phyloP scores from a whole-genome alignment of 2,888 invertebrate genomes.

The Liposcelis brunnea region DNA sequence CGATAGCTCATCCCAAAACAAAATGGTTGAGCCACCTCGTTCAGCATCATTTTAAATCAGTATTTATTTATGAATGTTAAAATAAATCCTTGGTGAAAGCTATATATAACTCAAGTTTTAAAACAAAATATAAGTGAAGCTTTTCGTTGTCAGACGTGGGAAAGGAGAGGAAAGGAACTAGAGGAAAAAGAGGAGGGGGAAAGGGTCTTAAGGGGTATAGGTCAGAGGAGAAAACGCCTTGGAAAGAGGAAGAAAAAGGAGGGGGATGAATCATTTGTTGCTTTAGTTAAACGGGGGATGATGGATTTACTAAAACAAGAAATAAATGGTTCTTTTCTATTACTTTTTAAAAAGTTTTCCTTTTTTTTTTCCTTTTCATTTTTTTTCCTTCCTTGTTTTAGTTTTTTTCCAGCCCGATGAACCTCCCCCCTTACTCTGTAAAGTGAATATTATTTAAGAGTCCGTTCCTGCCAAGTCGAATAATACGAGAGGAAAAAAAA shows the following conservation, averaged over 20 bases:
- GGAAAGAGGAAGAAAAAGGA: too few relatives aligned
- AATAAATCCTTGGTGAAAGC: background rate
- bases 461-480: too few relatives aligned
- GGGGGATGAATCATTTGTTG: too few relatives aligned
- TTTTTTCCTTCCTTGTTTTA: slow-evolving; percentile 4
- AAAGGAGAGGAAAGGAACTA: too few relatives aligned
- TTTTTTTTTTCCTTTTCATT: slow-evolving; percentile 2
- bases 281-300: too few relatives aligned
- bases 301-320: background rate
- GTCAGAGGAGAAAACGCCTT: too few relatives aligned
- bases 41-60: background rate
- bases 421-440: background rate
- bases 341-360: slow-evolving; percentile 2
- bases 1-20: background rate
- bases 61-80: slow-evolving; percentile 1
- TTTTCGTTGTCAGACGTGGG: too few relatives aligned
- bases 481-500: too few relatives aligned
- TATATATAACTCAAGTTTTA: background rate
- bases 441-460: background rate
- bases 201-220: too few relatives aligned
- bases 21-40: background rate
- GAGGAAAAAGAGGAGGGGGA: too few relatives aligned
- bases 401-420: background rate
- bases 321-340: slow-evolving; percentile 6
- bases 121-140: too few relatives aligned